phyloP scores from a whole-genome alignment of 1,140 invertebrate species.

The Zaprionus africanus region DNA sequence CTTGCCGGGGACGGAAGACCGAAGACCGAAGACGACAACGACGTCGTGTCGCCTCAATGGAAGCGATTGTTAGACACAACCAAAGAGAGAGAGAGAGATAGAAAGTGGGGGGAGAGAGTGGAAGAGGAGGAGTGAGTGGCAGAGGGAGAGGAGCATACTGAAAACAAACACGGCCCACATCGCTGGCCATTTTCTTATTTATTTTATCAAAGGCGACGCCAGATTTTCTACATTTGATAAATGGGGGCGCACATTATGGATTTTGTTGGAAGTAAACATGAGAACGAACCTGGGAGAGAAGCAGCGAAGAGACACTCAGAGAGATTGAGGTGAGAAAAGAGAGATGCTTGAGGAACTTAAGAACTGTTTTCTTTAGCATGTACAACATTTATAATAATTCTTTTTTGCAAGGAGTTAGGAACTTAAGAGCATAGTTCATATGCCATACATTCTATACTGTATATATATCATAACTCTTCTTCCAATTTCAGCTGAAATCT shows the following conservation, averaged over 20 bases:
- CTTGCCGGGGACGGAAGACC: conserved; percentile 33
- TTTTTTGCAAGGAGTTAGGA: too few relatives aligned
- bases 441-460: too few relatives aligned
- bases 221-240: conserved; percentile 75
- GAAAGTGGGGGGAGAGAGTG: not conserved
- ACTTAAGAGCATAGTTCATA: too few relatives aligned
- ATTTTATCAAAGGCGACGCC: conserved; percentile 67
- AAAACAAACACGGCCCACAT: conserved; percentile 54
- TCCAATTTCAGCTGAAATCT: too few relatives aligned
- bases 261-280: conserved; percentile 41
- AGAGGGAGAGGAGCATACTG: not conserved
- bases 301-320: not conserved
- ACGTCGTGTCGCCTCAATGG: conserved; percentile 44
- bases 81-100: conserved; percentile 8
- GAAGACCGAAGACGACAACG: conserved; percentile 11
- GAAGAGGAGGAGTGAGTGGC: not conserved
- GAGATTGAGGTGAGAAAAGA: not conserved
- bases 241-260: conserved; percentile 67
- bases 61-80: conserved; percentile 54
- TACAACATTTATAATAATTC: too few relatives aligned
- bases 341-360: not conserved
- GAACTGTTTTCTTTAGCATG: too few relatives aligned
- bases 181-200: conserved; percentile 73
- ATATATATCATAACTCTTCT: too few relatives aligned
- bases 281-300: conserved; percentile 1